Evolutionary conservation across 2,888 invertebrate genomes (phyloP).

Genomic region (Mycalesis mineus): DNA sequence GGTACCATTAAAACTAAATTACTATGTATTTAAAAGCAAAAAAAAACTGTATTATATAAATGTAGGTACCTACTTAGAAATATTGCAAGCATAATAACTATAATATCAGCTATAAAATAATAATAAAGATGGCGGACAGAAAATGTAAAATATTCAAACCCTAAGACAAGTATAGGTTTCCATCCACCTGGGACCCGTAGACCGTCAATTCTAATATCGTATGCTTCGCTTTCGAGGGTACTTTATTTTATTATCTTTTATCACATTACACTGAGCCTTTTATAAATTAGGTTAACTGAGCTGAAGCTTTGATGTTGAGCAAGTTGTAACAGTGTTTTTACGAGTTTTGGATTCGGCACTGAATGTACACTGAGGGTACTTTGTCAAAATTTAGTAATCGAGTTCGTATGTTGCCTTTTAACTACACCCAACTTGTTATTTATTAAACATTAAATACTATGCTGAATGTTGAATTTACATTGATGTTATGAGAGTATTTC

Average conservation of each 20-base stretch:
- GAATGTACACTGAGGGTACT: neutral
- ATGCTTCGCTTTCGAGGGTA: slow-evolving; percentile 4
- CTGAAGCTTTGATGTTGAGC: slow-evolving; percentile 3
- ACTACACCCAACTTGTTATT: neutral
- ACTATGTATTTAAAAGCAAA: too few relatives aligned
- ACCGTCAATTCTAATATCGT: slow-evolving; percentile 13
- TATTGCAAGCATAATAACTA: too few relatives aligned
- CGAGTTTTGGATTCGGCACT: neutral
- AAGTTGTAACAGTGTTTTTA: neutral
- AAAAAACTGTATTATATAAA: too few relatives aligned
- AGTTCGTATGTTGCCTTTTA: neutral
- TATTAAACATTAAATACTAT: too few relatives aligned
- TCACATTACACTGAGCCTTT: slow-evolving; percentile 10
- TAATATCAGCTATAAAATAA: neutral
- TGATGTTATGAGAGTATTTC: too few relatives aligned
- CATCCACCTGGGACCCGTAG: slow-evolving; percentile 7
- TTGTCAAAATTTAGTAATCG: neutral
- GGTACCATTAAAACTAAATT: too few relatives aligned
- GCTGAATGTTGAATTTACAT: too few relatives aligned
- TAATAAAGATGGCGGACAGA: neutral
- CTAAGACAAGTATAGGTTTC: slow-evolving; percentile 5
- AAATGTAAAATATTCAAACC: slow-evolving; percentile 13
- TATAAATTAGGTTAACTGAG: slow-evolving; percentile 9
- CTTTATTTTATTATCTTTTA: slow-evolving; percentile 18
- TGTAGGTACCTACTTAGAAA: too few relatives aligned